Evolutionary conservation across 2,113 vertebrate genomes (phyloP).

Genomic region (Irena cyanogastra): DNA sequence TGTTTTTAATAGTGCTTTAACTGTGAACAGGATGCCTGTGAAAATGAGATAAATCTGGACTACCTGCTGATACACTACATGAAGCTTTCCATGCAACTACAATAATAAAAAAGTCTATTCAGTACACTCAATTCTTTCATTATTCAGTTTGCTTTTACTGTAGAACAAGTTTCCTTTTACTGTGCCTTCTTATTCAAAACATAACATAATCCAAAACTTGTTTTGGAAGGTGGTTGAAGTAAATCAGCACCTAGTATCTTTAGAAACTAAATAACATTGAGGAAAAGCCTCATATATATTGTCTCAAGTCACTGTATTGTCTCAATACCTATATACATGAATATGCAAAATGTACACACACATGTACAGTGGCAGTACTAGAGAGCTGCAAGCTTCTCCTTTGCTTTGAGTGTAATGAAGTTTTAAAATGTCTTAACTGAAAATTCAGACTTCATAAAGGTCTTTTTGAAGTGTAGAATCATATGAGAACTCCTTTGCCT

Average conservation of each 20-base stretch:
- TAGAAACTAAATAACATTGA: background rate
- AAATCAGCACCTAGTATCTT: background rate
- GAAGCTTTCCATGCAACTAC: background rate
- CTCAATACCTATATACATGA: accelerated
- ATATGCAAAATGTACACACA: background rate
- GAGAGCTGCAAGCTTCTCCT: background rate
- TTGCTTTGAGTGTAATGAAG: background rate
- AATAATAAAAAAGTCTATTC: background rate
- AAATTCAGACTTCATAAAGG: background rate
- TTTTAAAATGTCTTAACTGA: background rate
- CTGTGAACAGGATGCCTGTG: constrained; percentile 24
- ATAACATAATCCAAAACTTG: background rate
- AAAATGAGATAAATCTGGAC: background rate
- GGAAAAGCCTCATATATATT: background rate
- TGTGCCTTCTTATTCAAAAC: background rate
- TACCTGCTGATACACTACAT: background rate
- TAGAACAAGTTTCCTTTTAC: background rate
- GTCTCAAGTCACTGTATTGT: background rate
- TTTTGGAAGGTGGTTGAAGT: background rate
- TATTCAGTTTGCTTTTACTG: background rate
- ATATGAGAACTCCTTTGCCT: background rate
- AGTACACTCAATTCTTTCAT: background rate
- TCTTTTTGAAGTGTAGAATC: background rate
- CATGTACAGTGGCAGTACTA: background rate
- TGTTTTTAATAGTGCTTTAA: background rate